These are phyloP conservation scores for Megaustenia siamemsis DNA, from an alignment of 2,888 invertebrate genomes.

Conservation along the genomic window DNA sequence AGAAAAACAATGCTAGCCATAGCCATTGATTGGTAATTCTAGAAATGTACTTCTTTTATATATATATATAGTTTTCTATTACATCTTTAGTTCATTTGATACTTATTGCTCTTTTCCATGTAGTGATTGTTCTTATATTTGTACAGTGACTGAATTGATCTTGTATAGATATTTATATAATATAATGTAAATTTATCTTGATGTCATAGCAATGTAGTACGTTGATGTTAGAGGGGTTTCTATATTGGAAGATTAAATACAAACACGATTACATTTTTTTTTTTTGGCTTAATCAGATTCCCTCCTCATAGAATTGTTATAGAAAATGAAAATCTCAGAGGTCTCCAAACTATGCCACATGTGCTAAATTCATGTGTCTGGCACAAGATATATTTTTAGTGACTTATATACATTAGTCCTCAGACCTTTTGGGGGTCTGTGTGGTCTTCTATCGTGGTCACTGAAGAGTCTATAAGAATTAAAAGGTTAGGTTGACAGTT, in stretches of 20 bases:
- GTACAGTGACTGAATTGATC: background rate
- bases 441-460: too few species aligned
- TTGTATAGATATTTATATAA: slow-evolving; percentile 9
- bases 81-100: background rate
- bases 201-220: slow-evolving; percentile 3
- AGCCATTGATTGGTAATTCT: too few species aligned
- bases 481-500: too few species aligned
- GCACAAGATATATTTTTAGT: too few species aligned
- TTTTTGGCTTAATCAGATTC: background rate
- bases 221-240: slow-evolving; percentile 2
- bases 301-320: background rate
- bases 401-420: too few species aligned
- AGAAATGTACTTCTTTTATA: too few species aligned
- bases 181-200: slow-evolving; percentile 23
- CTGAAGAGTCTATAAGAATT: too few species aligned
- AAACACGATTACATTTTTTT: background rate
- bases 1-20: too few species aligned
- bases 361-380: too few species aligned
- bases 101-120: background rate
- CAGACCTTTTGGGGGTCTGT: too few species aligned
- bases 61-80: background rate
- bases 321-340: background rate
- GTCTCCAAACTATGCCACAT: too few species aligned
- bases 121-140: background rate
- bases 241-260: background rate